Conservation (phyloP, 2,888 invertebrate species). For the Limnephilus marmoratus region DNA sequence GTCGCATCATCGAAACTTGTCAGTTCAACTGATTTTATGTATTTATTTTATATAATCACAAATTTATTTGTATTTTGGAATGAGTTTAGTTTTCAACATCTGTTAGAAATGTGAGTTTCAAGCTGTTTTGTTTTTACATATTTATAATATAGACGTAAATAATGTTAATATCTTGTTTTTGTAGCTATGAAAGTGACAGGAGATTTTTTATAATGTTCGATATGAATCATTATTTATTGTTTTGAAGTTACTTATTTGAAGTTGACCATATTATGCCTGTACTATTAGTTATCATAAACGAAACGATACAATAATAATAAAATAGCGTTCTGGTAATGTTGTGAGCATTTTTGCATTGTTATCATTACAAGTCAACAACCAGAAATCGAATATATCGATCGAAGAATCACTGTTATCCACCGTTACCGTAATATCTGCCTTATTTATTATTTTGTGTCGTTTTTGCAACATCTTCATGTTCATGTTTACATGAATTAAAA, state of each 20-base stretch:
- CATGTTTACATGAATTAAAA: no score
- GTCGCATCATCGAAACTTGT: constrained; percentile 54
- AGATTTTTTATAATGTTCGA: neutral
- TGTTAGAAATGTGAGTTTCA: neutral
- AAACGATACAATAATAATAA: neutral
- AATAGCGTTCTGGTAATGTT: neutral
- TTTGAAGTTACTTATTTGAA: neutral
- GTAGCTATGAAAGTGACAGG: neutral
- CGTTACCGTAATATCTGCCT: neutral
- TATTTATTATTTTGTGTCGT: neutral
- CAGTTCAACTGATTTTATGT: constrained; percentile 9
- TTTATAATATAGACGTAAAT: neutral
- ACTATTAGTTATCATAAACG: neutral
- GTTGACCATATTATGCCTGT: neutral
- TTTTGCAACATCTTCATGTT: neutral
- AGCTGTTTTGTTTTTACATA: neutral
- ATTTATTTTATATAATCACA: constrained; percentile 17
- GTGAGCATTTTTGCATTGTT: neutral
- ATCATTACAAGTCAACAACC: neutral
- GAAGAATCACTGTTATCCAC: neutral
- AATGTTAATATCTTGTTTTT: neutral
- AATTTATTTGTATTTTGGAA: neutral
- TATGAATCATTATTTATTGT: neutral
- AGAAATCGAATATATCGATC: neutral
- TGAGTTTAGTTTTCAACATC: neutral